Evolutionary conservation across 2,113 vertebrate genomes (phyloP), one percentile per base, ranked within the genome.

Genomic region (Cairina moschata): DNA sequence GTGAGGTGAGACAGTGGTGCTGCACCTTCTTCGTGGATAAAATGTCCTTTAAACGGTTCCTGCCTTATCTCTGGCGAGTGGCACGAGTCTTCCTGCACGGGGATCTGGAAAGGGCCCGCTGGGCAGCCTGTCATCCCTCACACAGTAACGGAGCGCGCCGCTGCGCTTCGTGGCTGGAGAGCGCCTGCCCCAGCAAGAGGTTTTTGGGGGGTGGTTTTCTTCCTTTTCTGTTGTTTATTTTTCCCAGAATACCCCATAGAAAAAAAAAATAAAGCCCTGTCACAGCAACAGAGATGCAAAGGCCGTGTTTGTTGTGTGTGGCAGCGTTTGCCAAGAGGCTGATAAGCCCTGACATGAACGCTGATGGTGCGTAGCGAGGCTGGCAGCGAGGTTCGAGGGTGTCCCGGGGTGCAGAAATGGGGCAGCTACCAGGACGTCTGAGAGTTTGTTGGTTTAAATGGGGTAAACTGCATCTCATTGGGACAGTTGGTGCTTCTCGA

Each of bases 81-180:
- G 60, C 18, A 6, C 1, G 0, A 14, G 20, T 67, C 34, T 65
- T 87, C 80, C 58, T 23, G 14, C 59, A 26, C 46, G 8, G 1
- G 10, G 12, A 55, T 83, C 29, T 62, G 36, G 55, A 90, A 95
- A 86, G 6, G 13, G 40, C 36, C 17, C 18, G 7, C 63, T 77
- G 20, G 29, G 52, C 78, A 78, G 48, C n/a, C 5, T 25, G 23
- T 38, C 9, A n/a, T 86, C 36, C 34, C 14, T 68, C 32, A 22
- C 22, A 6, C 0, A 0, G 68, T 83, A 34, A 25, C 31, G 10
- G 28, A 81, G 28, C 50, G 80, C 1, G 1, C 34, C 4, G 67
- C 48, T 81, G 29, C 50, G 2, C 14, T 80, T 77, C 12, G 9
- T 21, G 9, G 72, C 46, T 69, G 8, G 72, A 59, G 46, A 8